Evolutionary conservation across 2,113 vertebrate genomes (phyloP), one percentile per base, ranked within the genome.

Genomic region (Sciurus niger): DNA sequence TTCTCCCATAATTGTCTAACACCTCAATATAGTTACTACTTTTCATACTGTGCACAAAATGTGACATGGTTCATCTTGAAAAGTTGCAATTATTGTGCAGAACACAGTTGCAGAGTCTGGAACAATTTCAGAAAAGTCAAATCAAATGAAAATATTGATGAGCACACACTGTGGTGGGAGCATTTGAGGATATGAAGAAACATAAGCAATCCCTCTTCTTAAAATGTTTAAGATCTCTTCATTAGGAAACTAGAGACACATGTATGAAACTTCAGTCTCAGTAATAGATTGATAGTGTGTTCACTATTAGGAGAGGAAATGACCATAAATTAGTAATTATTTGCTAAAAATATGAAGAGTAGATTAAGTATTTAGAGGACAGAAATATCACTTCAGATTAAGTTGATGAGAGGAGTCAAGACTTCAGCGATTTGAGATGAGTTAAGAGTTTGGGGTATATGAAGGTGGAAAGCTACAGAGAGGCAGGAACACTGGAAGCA

Each of bases 81-180:
- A 79, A 90, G 24, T 16, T 68, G 30, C 34, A 96, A 74, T 96
- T 96, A 74, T 70, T 86, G 37, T 73, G 46, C 6, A 88, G 32
- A 90, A 79, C 18, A 80, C 22, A 43, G 8, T 80, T 91, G 11
- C 28, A 93, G 48, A 86, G 53, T 20, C 46, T 95, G 46, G 16
- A 84, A 92, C 14, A 94, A 84, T 93, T 90, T 90, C 46, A 90
- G 73, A 77, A 92, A 94, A 96, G 77, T 74, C n/a, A 92, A 96
- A 94, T 93, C 18, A 88, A 93, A 95, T 84, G 34, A 93, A 96
- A 95, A 84, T 93, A 95, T 95, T 93, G 93, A 90, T 86, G 89
- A 86, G 73, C 17, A 63, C 24, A 76, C 10, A 91, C 17, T 43
- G 16, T 84, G 4, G 8, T 72, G 30, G 53, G n/a, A 74, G 2